Evolutionary conservation across 2,113 vertebrate genomes (phyloP).

Genomic region (Ptilonorhynchus violaceus): DNA sequence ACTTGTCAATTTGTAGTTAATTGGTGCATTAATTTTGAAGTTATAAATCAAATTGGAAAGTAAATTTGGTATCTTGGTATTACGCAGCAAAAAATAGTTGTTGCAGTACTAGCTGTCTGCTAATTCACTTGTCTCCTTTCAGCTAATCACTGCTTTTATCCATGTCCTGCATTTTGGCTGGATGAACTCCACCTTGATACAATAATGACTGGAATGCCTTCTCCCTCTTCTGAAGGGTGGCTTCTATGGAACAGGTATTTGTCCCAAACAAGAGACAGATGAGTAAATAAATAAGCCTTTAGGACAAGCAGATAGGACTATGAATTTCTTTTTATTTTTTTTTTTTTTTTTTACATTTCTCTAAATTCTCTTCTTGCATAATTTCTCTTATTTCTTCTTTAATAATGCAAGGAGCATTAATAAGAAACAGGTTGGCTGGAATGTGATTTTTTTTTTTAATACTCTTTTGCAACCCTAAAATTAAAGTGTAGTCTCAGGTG

Average conservation of each 20-base stretch:
- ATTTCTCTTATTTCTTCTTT: neutral
- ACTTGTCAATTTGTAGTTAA: neutral
- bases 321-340: neutral
- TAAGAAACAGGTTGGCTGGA: neutral
- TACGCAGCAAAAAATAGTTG: neutral
- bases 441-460: fast-evolving
- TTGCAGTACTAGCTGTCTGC: neutral
- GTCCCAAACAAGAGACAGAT: neutral
- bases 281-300: neutral
- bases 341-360: neutral
- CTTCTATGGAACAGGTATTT: neutral
- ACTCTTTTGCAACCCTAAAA: neutral
- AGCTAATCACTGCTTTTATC: neutral
- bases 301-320: neutral
- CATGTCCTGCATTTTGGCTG: neutral
- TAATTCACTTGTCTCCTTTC: neutral
- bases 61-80: neutral
- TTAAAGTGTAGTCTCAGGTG: neutral
- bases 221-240: neutral
- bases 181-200: neutral
- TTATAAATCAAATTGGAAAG: neutral
- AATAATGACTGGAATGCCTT: neutral
- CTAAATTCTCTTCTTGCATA: neutral
- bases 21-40: neutral
- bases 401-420: neutral